A percentile compares a stretch with the other conserved stretches of the same genome.
These are phyloP conservation scores for Aphaenogaster floridana DNA, from an alignment of 1,140 invertebrate genomes.

Conservation along the genomic window DNA sequence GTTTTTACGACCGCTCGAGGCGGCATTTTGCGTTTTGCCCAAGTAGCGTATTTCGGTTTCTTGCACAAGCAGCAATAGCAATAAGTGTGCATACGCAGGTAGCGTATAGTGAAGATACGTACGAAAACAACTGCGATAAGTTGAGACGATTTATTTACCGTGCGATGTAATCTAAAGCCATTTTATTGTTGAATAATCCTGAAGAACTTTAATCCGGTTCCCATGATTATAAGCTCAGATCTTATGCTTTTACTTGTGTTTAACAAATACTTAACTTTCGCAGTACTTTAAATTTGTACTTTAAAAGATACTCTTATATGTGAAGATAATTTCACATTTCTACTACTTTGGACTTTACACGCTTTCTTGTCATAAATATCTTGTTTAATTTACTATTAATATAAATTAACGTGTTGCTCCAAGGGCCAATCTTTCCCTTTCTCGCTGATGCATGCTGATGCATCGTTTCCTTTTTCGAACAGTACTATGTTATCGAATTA, in stretches of 20 bases:
- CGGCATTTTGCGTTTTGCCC: conserved; percentile 39
- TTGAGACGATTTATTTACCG: conserved; percentile 24
- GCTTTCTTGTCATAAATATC: not conserved
- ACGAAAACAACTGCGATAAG: conserved; percentile 10
- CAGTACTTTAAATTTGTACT: not conserved
- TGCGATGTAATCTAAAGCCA: not conserved
- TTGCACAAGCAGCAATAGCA: conserved; percentile 1
- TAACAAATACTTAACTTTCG: not conserved
- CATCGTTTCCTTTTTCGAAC: not conserved
- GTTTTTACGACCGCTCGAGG: conserved; percentile 51
- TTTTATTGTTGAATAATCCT: conserved; percentile 1
- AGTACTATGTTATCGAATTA: not conserved
- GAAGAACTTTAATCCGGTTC: not conserved
- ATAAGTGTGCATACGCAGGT: conserved; percentile 26
- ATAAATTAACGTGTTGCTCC: not conserved
- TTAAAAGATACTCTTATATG: not conserved
- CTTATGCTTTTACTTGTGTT: not conserved
- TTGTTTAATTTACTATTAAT: conserved; percentile 3
- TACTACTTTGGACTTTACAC: not conserved
- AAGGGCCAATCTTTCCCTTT: not conserved
- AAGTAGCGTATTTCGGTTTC: conserved; percentile 48
- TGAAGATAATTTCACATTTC: not conserved
- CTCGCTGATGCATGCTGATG: not conserved
- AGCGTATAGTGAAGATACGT: not conserved
- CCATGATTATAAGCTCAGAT: not conserved